phyloP scores from a whole-genome alignment of 2,113 vertebrate species.

The Telmatochromis sp. region DNA sequence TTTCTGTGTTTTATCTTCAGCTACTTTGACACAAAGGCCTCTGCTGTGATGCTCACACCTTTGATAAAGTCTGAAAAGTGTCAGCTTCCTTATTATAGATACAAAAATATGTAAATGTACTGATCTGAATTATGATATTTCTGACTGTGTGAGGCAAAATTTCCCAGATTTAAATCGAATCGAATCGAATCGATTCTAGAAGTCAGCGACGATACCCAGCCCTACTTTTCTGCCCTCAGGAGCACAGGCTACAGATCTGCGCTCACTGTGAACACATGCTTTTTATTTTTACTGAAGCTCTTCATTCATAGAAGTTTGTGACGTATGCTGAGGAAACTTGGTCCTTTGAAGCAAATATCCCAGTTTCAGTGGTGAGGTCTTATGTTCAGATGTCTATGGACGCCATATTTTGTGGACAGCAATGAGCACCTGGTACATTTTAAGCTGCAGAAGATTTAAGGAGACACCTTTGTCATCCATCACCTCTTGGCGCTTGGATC shows the following conservation, averaged over 20 bases:
- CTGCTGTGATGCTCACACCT: background rate
- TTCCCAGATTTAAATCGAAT: too few relatives aligned
- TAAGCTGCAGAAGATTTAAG: background rate
- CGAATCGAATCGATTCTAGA: too few relatives aligned
- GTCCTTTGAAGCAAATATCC: background rate
- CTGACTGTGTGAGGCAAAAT: too few relatives aligned
- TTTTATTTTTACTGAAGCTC: background rate
- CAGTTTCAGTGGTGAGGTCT: background rate
- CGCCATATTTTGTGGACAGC: background rate
- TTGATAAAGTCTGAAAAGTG: background rate
- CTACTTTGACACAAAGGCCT: accelerated
- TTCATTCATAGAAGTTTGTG: background rate
- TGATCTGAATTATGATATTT: too few relatives aligned
- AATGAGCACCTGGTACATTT: background rate
- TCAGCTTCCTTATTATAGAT: background rate
- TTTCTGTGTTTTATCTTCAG: background rate
- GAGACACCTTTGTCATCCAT: background rate
- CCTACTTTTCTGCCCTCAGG: background rate
- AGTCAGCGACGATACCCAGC: too few relatives aligned
- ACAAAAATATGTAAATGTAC: background rate
- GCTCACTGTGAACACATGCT: background rate
- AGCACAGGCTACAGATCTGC: background rate
- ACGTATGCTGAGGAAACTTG: background rate
- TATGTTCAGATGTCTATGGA: background rate
- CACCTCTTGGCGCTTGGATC: background rate